Percentiles rank a stretch among this genome's conserved stretches.
Conservation (phyloP, 2,888 invertebrate species). For the Antheraea yamamai region DNA sequence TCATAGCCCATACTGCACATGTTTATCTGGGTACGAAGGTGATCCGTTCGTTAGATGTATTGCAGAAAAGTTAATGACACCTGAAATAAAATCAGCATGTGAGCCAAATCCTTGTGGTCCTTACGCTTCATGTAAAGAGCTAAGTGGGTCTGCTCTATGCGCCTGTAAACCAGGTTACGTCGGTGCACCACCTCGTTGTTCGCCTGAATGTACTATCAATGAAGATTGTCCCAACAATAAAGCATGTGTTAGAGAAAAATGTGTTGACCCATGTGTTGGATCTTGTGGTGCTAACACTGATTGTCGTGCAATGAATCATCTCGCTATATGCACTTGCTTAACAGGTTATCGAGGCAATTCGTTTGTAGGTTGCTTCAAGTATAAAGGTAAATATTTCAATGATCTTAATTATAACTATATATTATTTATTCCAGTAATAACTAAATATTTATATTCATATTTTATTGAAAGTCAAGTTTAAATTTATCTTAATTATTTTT, state of each 20-base stretch:
- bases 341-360: constrained; percentile 88
- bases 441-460: neutral
- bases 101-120: constrained; percentile 87
- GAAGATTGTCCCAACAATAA: constrained; percentile 88
- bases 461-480: neutral
- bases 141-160: constrained; percentile 79
- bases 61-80: constrained; percentile 74
- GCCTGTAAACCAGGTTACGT: constrained; percentile 84
- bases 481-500: constrained; percentile 31
- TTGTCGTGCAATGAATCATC: constrained; percentile 88
- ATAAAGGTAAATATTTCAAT: constrained; percentile 50
- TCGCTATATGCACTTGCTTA: constrained; percentile 88
- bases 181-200: constrained; percentile 87
- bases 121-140: constrained; percentile 83
- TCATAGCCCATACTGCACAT: constrained; percentile 88
- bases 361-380: constrained; percentile 78
- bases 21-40: constrained; percentile 86
- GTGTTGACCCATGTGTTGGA: constrained; percentile 87
- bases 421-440: neutral
- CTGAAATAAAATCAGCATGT: constrained; percentile 80
- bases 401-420: neutral
- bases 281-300: constrained; percentile 86
- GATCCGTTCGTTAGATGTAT: constrained; percentile 85
- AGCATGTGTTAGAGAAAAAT: constrained; percentile 89
- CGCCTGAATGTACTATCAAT: constrained; percentile 89